Evolutionary conservation across 2,797 vertebrate species (phyloP).

Genomic region (Neosilurus mollespiculum): DNA sequence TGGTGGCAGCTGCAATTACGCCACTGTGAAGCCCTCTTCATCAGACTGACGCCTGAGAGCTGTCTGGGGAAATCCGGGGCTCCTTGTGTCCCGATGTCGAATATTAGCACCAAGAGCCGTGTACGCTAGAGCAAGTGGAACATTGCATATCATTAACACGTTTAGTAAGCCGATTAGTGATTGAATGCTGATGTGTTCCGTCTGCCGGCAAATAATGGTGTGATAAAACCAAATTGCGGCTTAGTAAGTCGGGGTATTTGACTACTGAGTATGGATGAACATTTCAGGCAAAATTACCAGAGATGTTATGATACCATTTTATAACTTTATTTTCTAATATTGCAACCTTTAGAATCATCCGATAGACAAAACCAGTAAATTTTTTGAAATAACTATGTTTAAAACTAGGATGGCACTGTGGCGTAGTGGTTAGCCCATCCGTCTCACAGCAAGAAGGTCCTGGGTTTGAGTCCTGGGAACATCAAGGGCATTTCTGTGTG

Average conservation of each 20-base stretch:
- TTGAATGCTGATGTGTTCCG: conserved; percentile 19
- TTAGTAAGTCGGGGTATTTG: neutral
- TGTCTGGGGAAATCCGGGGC: conserved; percentile 43
- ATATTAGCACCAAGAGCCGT: conserved; percentile 36
- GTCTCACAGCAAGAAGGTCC: too few relatives aligned
- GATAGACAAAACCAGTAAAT: too few relatives aligned
- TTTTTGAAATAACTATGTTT: too few relatives aligned
- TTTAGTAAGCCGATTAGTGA: conserved; percentile 23
- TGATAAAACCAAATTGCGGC: neutral
- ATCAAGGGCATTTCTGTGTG: too few relatives aligned
- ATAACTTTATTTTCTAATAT: neutral
- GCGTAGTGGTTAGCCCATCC: too few relatives aligned
- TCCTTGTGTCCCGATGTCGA: conserved; percentile 26
- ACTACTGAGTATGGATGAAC: neutral
- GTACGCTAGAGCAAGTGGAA: conserved; percentile 30
- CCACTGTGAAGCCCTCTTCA: conserved; percentile 56
- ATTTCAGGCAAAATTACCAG: neutral
- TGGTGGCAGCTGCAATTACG: conserved; percentile 61
- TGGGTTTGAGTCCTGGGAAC: too few relatives aligned
- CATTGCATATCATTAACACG: conserved; percentile 9
- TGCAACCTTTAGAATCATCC: too few relatives aligned
- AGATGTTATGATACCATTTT: neutral
- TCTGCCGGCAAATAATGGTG: neutral
- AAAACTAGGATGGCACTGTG: too few relatives aligned
- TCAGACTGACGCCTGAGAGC: conserved; percentile 43